phyloP scores from a whole-genome alignment of 2,888 invertebrate species.

The Sinotaia quadrata region DNA sequence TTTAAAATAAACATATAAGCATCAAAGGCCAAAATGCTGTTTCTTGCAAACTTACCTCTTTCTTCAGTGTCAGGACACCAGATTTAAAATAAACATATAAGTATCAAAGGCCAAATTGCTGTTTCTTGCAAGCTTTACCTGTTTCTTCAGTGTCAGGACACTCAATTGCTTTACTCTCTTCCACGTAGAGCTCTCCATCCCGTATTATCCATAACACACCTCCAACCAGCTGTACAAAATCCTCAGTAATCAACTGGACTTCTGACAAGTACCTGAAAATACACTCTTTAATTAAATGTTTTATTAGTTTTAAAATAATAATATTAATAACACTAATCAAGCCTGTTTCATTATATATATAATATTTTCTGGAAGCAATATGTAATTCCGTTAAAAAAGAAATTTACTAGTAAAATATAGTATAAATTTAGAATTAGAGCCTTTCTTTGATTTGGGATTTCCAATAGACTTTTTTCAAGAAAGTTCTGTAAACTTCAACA shows the following conservation, averaged over 20 bases:
- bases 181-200: constrained; percentile 66
- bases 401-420: not conserved
- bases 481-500: too few relatives aligned
- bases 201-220: constrained; percentile 72
- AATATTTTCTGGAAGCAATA: not conserved
- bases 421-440: too few relatives aligned
- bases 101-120: too few relatives aligned
- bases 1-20: too few relatives aligned
- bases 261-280: constrained; percentile 68
- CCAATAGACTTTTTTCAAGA: too few relatives aligned
- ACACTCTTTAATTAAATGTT: not conserved
- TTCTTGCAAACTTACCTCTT: too few relatives aligned
- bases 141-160: constrained; percentile 70
- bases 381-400: not conserved
- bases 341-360: not conserved
- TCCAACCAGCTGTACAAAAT: constrained; percentile 69
- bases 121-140: constrained; percentile 46
- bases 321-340: too few relatives aligned
- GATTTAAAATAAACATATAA: too few relatives aligned
- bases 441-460: too few relatives aligned
- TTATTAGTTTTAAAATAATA: not conserved
- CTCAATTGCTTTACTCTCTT: constrained; percentile 64
- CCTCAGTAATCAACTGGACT: constrained; percentile 57
- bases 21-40: too few relatives aligned
- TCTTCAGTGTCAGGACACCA: not conserved